Percentiles rank a stretch among this genome's conserved stretches.
phyloP scores from a whole-genome alignment of 2,888 invertebrate species.

The Troilus luridus region DNA sequence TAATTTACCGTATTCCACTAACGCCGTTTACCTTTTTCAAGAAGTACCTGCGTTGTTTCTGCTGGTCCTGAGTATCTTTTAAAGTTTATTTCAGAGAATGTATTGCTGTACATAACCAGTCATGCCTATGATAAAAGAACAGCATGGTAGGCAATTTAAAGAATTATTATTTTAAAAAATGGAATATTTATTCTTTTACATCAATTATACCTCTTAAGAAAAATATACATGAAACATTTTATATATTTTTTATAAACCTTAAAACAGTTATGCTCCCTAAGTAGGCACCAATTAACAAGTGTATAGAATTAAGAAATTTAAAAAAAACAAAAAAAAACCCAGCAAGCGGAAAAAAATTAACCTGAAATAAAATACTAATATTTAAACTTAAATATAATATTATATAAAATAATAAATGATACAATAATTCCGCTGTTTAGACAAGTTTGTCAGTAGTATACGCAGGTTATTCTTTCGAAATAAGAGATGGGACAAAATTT shows the following conservation, averaged over 20 bases:
- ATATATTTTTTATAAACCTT: background rate
- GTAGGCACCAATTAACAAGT: background rate
- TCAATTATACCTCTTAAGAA: background rate
- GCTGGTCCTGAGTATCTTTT: no score
- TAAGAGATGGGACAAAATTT: no score
- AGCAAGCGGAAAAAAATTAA: background rate
- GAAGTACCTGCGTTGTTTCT: no score
- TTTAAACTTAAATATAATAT: background rate
- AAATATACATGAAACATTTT: background rate
- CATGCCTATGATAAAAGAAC: background rate
- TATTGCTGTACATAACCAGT: background rate
- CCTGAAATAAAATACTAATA: background rate
- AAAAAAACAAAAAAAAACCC: background rate
- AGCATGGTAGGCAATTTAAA: background rate
- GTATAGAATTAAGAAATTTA: background rate
- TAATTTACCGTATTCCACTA: no score
- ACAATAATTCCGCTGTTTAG: no score
- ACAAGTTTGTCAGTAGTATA: no score
- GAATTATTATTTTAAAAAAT: background rate
- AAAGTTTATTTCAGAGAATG: no score
- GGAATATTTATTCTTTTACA: constrained; percentile 6
- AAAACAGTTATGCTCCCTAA: background rate
- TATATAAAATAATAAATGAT: background rate
- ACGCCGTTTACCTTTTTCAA: no score
- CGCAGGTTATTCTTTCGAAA: no score